Conservation (phyloP, 2,113 vertebrate genomes). For the Sarotherodon lohbergeri region DNA sequence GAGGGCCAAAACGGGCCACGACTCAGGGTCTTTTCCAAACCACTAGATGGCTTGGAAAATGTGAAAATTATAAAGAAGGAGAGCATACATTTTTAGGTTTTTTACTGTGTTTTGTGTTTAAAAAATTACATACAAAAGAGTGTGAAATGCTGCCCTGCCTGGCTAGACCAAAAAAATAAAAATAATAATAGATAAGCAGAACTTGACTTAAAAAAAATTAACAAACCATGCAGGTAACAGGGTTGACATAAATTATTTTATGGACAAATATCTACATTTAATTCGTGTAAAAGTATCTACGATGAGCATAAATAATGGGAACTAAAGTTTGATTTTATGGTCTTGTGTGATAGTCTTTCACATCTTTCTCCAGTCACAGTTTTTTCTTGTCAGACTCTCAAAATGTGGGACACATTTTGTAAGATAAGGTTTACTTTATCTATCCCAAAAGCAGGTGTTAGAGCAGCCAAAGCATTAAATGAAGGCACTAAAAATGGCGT, state of each 20-base stretch:
- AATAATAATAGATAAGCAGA: neutral
- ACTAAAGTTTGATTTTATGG: too few species aligned
- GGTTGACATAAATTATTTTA: neutral
- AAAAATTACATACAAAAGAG: neutral
- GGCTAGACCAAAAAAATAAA: neutral
- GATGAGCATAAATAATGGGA: neutral
- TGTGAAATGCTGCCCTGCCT: neutral
- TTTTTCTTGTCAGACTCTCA: neutral
- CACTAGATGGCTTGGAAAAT: neutral
- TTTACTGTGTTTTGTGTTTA: neutral
- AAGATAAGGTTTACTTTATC: neutral
- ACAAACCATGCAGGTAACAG: neutral
- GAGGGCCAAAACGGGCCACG: neutral
- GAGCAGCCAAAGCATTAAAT: neutral
- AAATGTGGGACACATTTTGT: neutral
- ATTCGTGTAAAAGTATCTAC: neutral
- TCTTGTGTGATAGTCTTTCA: too few species aligned
- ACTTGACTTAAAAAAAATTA: neutral
- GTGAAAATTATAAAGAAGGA: neutral
- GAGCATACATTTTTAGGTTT: neutral
- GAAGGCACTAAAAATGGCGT: neutral
- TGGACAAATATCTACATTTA: neutral
- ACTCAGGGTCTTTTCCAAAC: neutral
- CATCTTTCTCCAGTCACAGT: too few species aligned
- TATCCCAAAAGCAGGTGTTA: neutral